A percentile compares a stretch with the other conserved stretches of the same genome.
Evolutionary conservation across 2,113 vertebrate genomes (phyloP).

Genomic region (Choloepus hoffmanni): DNA sequence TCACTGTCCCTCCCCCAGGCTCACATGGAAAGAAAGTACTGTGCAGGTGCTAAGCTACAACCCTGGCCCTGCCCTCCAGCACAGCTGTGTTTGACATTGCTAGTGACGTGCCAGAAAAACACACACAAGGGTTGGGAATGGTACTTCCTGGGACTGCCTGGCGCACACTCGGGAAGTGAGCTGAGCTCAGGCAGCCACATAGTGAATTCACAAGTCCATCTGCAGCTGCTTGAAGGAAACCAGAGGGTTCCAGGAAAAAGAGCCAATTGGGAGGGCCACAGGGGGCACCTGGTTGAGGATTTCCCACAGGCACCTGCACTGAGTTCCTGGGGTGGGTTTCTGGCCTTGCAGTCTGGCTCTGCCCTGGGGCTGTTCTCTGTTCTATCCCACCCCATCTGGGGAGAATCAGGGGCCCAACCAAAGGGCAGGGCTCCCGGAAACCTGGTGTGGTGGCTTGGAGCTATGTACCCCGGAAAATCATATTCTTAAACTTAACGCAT

Average conservation of each 20-base stretch:
- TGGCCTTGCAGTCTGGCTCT: neutral
- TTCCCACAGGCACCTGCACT: neutral
- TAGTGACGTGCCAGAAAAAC: neutral
- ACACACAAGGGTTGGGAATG: neutral
- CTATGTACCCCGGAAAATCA: too few species aligned
- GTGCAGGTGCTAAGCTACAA: neutral
- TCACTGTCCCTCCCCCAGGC: neutral
- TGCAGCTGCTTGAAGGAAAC: neutral
- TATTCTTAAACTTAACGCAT: too few species aligned
- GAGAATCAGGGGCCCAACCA: too few species aligned
- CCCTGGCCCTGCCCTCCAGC: neutral
- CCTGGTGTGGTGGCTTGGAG: too few species aligned
- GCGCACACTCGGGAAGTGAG: neutral
- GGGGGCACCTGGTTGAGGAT: neutral
- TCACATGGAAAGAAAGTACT: neutral
- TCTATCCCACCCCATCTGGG: neutral
- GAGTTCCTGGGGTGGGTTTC: neutral
- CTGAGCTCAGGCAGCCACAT: neutral
- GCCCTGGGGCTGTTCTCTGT: neutral
- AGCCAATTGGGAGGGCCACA: accelerated
- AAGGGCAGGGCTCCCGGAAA: neutral
- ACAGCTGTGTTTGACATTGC: neutral
- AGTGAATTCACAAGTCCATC: accelerated
- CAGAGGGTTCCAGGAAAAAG: neutral
- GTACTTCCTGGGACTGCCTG: neutral